These are phyloP conservation scores for Riparia riparia DNA, from an alignment of 2,113 vertebrate species.

Conservation along the genomic window DNA sequence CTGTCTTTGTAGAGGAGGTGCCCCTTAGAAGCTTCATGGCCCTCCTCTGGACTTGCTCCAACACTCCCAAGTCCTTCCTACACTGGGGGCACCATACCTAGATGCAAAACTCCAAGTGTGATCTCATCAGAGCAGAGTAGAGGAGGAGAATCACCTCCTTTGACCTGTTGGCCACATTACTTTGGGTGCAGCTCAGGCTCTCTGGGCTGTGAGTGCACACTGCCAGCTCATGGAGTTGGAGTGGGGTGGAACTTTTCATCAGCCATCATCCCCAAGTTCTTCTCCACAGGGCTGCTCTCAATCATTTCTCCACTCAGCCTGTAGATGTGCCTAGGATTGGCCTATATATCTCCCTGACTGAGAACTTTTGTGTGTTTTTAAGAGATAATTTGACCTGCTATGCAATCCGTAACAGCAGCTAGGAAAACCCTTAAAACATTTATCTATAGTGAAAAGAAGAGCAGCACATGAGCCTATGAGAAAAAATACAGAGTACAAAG, in stretches of 20 bases:
- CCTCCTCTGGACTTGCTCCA: not conserved
- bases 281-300: not conserved
- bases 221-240: not conserved
- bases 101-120: not conserved
- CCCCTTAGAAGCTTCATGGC: too few relatives aligned
- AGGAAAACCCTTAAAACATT: not conserved
- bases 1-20: not conserved
- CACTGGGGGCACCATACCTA: too few relatives aligned
- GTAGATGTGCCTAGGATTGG: not conserved
- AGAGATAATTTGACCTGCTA: not conserved
- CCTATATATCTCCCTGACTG: not conserved
- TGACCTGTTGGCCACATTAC: fast-evolving
- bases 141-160: not conserved
- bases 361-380: not conserved
- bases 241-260: not conserved
- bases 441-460: not conserved
- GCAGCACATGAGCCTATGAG: not conserved
- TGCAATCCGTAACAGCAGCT: not conserved
- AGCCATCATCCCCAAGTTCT: not conserved
- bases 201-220: fast-evolving
- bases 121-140: not conserved
- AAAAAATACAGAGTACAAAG: not conserved
- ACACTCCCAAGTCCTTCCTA: not conserved
- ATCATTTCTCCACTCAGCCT: not conserved
- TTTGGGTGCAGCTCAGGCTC: not conserved